These are phyloP conservation scores for Pelmatolapia mariae DNA, from an alignment of 2,113 vertebrate genomes.

Conservation along the genomic window DNA sequence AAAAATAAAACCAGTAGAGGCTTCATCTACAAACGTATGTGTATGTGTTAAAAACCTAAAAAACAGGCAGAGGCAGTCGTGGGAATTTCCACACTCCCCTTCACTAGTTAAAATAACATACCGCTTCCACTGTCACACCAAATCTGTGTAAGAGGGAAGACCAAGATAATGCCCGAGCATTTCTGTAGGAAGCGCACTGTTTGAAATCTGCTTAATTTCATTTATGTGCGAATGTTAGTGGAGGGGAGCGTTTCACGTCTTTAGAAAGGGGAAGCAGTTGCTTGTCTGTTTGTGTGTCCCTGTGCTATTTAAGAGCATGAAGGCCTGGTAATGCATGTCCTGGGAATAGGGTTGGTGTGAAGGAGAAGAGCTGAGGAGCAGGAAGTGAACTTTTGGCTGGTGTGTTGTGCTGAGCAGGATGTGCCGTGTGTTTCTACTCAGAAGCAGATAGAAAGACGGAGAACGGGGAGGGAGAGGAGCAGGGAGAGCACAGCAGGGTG, in stretches of 20 bases:
- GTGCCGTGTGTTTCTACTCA: conserved; percentile 69
- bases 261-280: conserved; percentile 23
- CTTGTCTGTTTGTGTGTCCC: conserved; percentile 46
- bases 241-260: neutral
- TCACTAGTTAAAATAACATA: conserved; percentile 55
- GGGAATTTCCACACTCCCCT: conserved; percentile 54
- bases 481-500: conserved; percentile 56
- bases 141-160: conserved; percentile 50
- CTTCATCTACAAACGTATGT: conserved; percentile 7
- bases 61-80: conserved; percentile 35
- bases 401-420: conserved; percentile 60
- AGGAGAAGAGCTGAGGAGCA: conserved; percentile 57
- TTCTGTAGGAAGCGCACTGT: conserved; percentile 12
- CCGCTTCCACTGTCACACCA: conserved; percentile 49
- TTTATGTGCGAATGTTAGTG: neutral
- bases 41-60: conserved; percentile 5
- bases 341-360: conserved; percentile 64
- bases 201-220: conserved; percentile 6
- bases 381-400: conserved; percentile 69
- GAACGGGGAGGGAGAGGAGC: conserved; percentile 47
- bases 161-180: conserved; percentile 25
- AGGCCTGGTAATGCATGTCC: conserved; percentile 49
- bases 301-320: conserved; percentile 3
- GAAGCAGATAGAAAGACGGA: conserved; percentile 57
- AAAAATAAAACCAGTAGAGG: neutral